Evolutionary conservation across 2,113 vertebrate species (phyloP).

Genomic region (Malaclemys terrapin): DNA sequence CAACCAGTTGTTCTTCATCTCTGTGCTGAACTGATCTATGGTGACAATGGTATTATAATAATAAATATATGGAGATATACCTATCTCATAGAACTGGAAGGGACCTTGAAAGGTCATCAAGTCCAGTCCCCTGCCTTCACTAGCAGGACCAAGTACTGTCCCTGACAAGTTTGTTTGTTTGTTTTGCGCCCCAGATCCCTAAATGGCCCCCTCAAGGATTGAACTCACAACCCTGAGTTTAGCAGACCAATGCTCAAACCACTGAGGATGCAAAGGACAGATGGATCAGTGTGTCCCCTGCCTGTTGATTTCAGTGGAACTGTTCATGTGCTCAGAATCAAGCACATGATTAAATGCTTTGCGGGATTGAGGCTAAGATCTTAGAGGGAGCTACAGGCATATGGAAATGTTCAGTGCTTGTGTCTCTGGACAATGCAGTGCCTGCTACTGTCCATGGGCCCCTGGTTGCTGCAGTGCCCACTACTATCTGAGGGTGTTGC

Average conservation of each 20-base stretch:
- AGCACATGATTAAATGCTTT: not conserved
- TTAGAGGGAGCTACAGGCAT: not conserved
- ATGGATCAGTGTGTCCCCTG: not conserved
- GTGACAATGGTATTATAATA: too few species aligned
- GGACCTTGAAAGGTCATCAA: too few species aligned
- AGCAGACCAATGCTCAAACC: too few species aligned
- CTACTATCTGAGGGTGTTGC: not conserved
- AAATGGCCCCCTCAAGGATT: too few species aligned
- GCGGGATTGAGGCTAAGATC: not conserved
- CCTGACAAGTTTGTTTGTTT: too few species aligned
- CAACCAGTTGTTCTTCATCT: not conserved
- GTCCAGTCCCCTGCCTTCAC: too few species aligned
- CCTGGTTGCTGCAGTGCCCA: not conserved
- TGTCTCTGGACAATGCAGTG: not conserved
- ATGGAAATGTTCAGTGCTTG: not conserved
- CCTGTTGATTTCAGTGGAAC: not conserved
- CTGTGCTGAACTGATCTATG: not conserved
- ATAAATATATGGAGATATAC: too few species aligned
- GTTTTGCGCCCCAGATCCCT: too few species aligned
- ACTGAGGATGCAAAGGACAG: too few species aligned
- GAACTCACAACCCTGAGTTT: too few species aligned
- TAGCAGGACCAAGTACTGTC: too few species aligned
- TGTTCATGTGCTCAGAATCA: not conserved
- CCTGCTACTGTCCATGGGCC: not conserved
- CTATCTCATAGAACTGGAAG: too few species aligned